Percentiles rank a stretch among this genome's conserved stretches.
Conservation (phyloP, 2,797 vertebrate species). For the Anas capensis region DNA sequence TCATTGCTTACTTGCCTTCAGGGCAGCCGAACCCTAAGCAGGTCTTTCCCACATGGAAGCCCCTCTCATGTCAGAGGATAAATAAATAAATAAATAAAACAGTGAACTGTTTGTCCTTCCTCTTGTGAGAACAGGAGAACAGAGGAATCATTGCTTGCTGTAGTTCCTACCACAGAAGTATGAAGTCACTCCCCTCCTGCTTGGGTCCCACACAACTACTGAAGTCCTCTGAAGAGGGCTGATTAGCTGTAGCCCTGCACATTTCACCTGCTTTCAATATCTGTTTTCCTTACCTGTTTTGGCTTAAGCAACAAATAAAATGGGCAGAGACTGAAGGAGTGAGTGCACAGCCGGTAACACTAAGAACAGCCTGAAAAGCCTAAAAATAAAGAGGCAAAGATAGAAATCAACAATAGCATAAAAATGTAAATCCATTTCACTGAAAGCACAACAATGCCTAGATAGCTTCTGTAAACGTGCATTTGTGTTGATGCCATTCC, state of each 20-base stretch:
- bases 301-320: not conserved
- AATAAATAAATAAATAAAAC: too few relatives aligned
- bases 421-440: not conserved
- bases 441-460: not conserved
- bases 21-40: not conserved
- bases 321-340: not conserved
- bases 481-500: not conserved
- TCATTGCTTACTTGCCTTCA: not conserved
- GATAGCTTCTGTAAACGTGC: not conserved
- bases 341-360: not conserved
- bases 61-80: not conserved
- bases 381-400: not conserved
- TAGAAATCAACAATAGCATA: not conserved
- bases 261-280: not conserved
- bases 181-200: not conserved
- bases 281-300: not conserved
- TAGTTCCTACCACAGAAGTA: not conserved
- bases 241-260: rapidly evolving
- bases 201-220: not conserved
- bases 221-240: not conserved
- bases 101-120: too few relatives aligned
- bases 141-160: not conserved
- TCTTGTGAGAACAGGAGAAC: not conserved
- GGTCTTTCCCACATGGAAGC: not conserved
- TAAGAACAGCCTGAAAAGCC: not conserved